Percentiles rank a stretch among this genome's conserved stretches.
These are phyloP conservation scores for Cephus runcator DNA, from an alignment of 2,888 invertebrate species.

Conservation along the genomic window DNA sequence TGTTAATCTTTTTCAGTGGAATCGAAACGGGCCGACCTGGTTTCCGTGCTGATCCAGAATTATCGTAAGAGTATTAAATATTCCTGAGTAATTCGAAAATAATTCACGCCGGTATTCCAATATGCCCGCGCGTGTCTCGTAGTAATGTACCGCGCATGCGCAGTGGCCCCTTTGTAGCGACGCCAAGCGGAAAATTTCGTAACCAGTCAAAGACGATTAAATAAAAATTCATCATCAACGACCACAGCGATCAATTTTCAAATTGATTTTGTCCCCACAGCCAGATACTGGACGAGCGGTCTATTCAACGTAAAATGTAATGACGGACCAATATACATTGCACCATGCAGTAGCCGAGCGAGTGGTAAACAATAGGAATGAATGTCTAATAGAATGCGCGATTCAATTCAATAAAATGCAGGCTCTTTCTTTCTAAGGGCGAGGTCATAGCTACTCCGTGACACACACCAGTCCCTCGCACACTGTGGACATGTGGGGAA, in stretches of 20 bases:
- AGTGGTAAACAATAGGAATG: constrained; percentile 6
- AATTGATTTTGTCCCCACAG: neutral
- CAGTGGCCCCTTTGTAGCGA: neutral
- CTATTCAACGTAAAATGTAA: neutral
- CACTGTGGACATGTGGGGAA: neutral
- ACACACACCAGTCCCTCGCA: neutral
- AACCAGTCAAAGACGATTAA: neutral
- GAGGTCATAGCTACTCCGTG: constrained; percentile 32
- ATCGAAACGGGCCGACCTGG: neutral
- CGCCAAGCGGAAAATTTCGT: neutral
- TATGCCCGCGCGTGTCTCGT: neutral
- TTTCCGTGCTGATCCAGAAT: neutral
- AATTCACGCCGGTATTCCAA: neutral
- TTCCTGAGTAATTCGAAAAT: neutral
- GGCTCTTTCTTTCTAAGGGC: constrained; percentile 38
- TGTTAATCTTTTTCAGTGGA: neutral
- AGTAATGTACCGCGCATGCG: neutral
- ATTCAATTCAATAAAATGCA: constrained; percentile 32
- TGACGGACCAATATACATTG: neutral
- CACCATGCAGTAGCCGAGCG: neutral
- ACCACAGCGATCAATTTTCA: neutral
- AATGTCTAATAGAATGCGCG: constrained; percentile 29
- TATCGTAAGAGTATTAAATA: neutral
- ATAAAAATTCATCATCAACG: neutral
- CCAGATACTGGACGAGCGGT: neutral